Conservation (phyloP, 2,888 invertebrate genomes). For the Archaeoteleia sp. region DNA sequence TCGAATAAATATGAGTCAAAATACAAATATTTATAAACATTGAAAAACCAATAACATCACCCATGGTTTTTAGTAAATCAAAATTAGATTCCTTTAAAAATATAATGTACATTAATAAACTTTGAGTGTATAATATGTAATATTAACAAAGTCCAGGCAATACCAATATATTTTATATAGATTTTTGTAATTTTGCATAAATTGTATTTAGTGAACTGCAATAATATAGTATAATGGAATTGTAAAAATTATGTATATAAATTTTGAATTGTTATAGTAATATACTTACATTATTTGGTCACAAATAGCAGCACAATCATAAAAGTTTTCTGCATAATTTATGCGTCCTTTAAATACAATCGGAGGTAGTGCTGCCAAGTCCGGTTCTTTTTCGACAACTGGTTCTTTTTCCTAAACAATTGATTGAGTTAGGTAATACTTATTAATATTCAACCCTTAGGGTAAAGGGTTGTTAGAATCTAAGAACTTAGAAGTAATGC, state of each 20-base stretch:
- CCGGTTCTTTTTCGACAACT: conserved; percentile 46
- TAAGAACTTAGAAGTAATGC: conserved; percentile 4
- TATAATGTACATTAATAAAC: not conserved
- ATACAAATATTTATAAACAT: too few species aligned
- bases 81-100: too few species aligned
- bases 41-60: too few species aligned
- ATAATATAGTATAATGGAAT: conserved; percentile 20
- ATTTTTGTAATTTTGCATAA: too few species aligned
- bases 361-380: conserved; percentile 51
- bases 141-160: too few species aligned
- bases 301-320: conserved; percentile 65
- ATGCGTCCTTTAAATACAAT: conserved; percentile 65
- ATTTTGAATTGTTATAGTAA: conserved; percentile 1
- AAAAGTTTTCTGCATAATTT: conserved; percentile 64
- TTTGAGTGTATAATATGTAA: not conserved
- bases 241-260: conserved; percentile 8
- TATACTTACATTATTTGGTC: conserved; percentile 67
- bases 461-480: not conserved
- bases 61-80: not conserved
- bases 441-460: conserved; percentile 3
- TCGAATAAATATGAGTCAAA: too few species aligned
- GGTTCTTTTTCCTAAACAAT: conserved; percentile 30
- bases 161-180: too few species aligned
- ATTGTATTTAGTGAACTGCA: too few species aligned
- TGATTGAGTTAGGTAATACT: conserved; percentile 1